These are phyloP conservation scores for Xanthorhoe designata DNA, from an alignment of 2,888 invertebrate genomes.

Conservation along the genomic window DNA sequence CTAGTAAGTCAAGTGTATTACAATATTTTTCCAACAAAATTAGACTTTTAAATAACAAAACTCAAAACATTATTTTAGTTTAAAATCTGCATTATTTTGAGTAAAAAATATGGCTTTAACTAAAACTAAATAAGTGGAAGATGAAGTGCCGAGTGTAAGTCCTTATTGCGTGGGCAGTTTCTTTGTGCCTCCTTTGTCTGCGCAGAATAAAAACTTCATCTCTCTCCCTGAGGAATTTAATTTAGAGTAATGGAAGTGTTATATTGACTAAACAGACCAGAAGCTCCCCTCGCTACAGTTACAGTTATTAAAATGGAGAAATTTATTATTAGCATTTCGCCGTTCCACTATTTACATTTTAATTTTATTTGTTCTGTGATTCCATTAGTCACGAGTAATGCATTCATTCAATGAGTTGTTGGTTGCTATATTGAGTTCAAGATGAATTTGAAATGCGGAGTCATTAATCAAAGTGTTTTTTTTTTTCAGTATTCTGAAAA, in stretches of 20 bases:
- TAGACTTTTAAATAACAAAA: too few species aligned
- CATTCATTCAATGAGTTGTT: slow-evolving; percentile 73
- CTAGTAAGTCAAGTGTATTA: too few species aligned
- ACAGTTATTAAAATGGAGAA: slow-evolving; percentile 86
- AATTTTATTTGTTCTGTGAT: slow-evolving; percentile 85
- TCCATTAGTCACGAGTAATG: slow-evolving; percentile 82
- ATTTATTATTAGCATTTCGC: slow-evolving; percentile 84
- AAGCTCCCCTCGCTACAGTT: slow-evolving; percentile 79
- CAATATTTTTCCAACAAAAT: too few species aligned
- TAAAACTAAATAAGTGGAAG: neutral
- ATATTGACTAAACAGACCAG: slow-evolving; percentile 86
- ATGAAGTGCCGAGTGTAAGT: slow-evolving; percentile 32
- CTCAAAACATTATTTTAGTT: too few species aligned
- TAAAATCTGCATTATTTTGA: too few species aligned
- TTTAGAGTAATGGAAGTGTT: slow-evolving; percentile 86
- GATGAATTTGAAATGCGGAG: slow-evolving; percentile 48
- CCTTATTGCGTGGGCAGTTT: slow-evolving; percentile 63
- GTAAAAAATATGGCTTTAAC: neutral
- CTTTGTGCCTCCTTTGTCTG: slow-evolving; percentile 71
- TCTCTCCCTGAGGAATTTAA: slow-evolving; percentile 84
- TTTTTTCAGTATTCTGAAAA: neutral
- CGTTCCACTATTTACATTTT: slow-evolving; percentile 84
- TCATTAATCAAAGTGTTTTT: slow-evolving; percentile 57
- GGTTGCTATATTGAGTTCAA: slow-evolving; percentile 53
- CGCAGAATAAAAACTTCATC: slow-evolving; percentile 82